A percentile compares a stretch with the other conserved stretches of the same genome.
phyloP scores from a whole-genome alignment of 1,140 invertebrate species.

The Saccostrea cuccullata region DNA sequence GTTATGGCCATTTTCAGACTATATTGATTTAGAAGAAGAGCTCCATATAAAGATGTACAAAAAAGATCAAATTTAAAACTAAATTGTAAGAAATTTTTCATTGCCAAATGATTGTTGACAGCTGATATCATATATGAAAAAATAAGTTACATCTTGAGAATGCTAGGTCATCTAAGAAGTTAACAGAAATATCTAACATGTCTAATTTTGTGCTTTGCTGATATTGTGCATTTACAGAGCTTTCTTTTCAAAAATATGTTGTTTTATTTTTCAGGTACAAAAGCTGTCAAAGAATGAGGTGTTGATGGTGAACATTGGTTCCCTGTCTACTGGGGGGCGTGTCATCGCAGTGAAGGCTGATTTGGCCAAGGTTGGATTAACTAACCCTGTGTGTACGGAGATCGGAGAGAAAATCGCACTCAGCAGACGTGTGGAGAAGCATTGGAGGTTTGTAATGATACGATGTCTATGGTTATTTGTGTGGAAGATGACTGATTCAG shows the following conservation, averaged over 20 bases:
- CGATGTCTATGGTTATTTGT: too few species aligned
- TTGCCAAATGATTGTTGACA: too few species aligned
- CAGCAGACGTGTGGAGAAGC: conserved; percentile 98
- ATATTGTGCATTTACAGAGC: background rate
- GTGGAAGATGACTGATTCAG: conserved; percentile 81
- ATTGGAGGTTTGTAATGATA: conserved; percentile 90
- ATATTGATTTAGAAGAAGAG: too few species aligned
- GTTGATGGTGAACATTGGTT: conserved; percentile 99
- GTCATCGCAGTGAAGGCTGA: conserved; percentile 97
- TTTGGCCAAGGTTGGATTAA: conserved; percentile 98
- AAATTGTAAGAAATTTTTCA: too few species aligned
- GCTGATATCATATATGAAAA: too few species aligned
- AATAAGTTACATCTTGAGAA: too few species aligned
- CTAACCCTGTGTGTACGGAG: conserved; percentile 99
- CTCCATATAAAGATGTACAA: too few species aligned
- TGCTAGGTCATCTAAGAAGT: too few species aligned
- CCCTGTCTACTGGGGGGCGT: conserved; percentile 97
- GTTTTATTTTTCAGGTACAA: conserved; percentile 83
- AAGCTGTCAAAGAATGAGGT: conserved; percentile 92
- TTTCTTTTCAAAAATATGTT: background rate
- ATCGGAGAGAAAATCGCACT: conserved; percentile 99
- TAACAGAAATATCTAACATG: too few species aligned
- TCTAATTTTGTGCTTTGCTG: too few species aligned
- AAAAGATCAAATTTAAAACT: too few species aligned
- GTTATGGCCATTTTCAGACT: too few species aligned